phyloP scores from a whole-genome alignment of 2,888 invertebrate genomes.

The Scrobipalpa atriplicella region DNA sequence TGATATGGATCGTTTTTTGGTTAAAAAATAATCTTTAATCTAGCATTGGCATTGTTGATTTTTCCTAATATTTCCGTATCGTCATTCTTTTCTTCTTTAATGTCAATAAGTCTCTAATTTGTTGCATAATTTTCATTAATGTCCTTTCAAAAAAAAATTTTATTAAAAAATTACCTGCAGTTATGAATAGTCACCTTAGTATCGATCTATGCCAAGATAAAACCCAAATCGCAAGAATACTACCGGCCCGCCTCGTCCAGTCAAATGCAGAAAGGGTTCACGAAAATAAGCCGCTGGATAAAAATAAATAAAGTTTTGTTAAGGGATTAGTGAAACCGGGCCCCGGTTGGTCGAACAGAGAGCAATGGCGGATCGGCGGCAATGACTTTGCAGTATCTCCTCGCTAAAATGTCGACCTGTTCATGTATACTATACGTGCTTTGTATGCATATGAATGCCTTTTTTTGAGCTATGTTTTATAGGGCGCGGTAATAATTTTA shows the following conservation, averaged over 20 bases:
- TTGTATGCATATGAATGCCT: not conserved
- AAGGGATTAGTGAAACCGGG: slow-evolving; percentile 63
- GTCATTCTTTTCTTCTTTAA: too few relatives aligned
- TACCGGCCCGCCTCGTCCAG: slow-evolving; percentile 37
- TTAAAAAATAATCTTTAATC: not conserved
- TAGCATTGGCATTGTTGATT: not conserved
- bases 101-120: too few relatives aligned
- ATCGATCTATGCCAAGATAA: slow-evolving; percentile 38
- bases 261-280: slow-evolving; percentile 58
- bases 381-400: slow-evolving; percentile 54
- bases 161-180: not conserved
- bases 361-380: slow-evolving; percentile 55
- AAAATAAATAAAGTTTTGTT: slow-evolving; percentile 61
- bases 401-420: slow-evolving; percentile 32
- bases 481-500: not conserved
- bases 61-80: not conserved
- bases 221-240: slow-evolving; percentile 43
- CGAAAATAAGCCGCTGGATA: slow-evolving; percentile 59
- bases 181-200: slow-evolving; percentile 1
- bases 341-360: slow-evolving; percentile 59
- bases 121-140: too few relatives aligned
- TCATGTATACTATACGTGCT: slow-evolving; percentile 2
- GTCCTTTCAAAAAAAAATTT: not conserved
- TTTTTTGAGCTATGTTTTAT: not conserved
- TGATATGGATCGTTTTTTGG: slow-evolving; percentile 6